Evolutionary conservation across 2,797 vertebrate genomes (phyloP), one percentile per base, ranked within the genome.

Genomic region (Sandelia bainsii): DNA sequence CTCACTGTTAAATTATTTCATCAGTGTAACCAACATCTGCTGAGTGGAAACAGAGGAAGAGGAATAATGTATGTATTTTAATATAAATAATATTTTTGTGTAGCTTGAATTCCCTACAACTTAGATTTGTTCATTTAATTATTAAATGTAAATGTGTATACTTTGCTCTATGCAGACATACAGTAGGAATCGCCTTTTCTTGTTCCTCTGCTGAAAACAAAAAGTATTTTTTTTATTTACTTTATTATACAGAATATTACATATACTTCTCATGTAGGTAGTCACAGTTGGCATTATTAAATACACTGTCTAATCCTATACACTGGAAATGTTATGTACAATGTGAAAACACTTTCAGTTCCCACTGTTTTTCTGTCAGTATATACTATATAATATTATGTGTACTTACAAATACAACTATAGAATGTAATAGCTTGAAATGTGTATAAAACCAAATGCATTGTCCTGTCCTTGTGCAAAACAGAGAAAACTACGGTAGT

Each of bases 91-190:
- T 59, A 29, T 50, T 49, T 63, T 20, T 53, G 32, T 60, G 29
- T 45, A 61, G 17, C 13, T 25, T 67, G 45, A 62, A 50, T 54
- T 20, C 22, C 27, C 10, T 57, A 23, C 3, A 29, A 22, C 25
- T 68, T 68, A 71, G 5, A 53, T 52, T 58, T 49, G 13, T 9
- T 7, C 1, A 56, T 62, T 71, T 57, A 53, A 50, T 52, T 0
- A 8, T 58, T 27, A 64, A 48, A 50, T 77, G 23, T 59, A 25
- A 39, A 74, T 72, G 20, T 69, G 5, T 79, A 69, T 62, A 17
- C 59, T 56, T 39, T 67, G 2, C 51, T 72, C 17, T 42, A 64
- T 63, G 25, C 19, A 77, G 20, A 53, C 69, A 19, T 54, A 51
- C 4, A 19, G 29, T 52, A 69, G 23, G 17, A 6, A 51, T 51